These are phyloP conservation scores for Leptinotarsa tumamoca DNA, from an alignment of 2,888 invertebrate species.

Conservation along the genomic window DNA sequence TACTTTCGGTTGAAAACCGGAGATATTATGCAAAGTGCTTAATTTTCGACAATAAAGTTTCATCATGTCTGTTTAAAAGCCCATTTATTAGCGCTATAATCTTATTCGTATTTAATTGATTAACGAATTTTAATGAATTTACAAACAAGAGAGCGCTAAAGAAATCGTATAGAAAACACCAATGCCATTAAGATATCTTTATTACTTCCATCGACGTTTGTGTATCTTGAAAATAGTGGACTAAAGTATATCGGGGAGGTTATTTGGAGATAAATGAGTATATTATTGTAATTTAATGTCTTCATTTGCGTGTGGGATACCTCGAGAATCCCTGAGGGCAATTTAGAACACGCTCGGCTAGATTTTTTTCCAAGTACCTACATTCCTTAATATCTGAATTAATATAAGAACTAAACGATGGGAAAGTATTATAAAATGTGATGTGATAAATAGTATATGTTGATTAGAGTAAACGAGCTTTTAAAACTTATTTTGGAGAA, in stretches of 20 bases:
- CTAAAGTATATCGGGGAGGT: constrained; percentile 20
- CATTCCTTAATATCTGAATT: constrained; percentile 5
- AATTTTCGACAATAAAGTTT: constrained; percentile 30
- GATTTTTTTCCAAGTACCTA: not conserved
- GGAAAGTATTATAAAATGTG: not conserved
- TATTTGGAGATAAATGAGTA: constrained; percentile 36
- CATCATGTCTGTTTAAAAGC: constrained; percentile 22
- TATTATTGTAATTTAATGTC: constrained; percentile 50
- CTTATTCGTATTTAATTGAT: constrained; percentile 20
- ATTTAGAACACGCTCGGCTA: constrained; percentile 32
- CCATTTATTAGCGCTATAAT: constrained; percentile 21
- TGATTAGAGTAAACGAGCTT: no score
- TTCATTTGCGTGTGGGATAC: constrained; percentile 51
- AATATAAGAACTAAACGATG: not conserved
- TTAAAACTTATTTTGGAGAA: no score
- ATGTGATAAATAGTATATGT: no score
- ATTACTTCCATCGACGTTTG: constrained; percentile 26
- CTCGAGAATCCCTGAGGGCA: constrained; percentile 30
- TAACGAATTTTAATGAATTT: constrained; percentile 26
- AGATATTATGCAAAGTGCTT: constrained; percentile 34
- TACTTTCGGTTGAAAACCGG: constrained; percentile 27
- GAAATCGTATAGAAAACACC: constrained; percentile 27
- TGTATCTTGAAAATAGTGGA: constrained; percentile 27
- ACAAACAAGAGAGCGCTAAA: constrained; percentile 27
- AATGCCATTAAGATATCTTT: constrained; percentile 30